Conservation (phyloP, 2,888 invertebrate species). For the Tetramorium bicarinatum region DNA sequence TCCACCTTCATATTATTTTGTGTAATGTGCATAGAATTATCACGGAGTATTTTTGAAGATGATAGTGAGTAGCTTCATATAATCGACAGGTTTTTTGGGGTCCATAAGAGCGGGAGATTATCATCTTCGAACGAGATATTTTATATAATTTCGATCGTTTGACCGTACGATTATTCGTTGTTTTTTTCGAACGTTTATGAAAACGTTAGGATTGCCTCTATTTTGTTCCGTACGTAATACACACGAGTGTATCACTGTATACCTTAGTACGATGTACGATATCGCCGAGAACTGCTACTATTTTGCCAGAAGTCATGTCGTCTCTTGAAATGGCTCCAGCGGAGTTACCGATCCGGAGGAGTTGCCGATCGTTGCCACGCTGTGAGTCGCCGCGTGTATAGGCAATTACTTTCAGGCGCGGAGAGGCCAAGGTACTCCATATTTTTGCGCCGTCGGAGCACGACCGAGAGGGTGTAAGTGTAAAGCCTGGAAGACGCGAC, state of each 20-base stretch:
- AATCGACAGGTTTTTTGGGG: no score
- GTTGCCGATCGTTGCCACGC: slow-evolving; percentile 27
- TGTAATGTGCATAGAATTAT: no score
- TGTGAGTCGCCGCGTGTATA: slow-evolving; percentile 43
- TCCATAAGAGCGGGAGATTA: no score
- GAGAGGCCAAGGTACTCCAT: slow-evolving; percentile 22
- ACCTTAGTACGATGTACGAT: neutral
- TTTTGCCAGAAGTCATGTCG: slow-evolving; percentile 61
- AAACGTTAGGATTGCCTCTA: neutral
- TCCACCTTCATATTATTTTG: no score
- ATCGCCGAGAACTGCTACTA: slow-evolving; percentile 42
- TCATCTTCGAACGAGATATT: no score
- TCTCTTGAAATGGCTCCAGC: slow-evolving; percentile 27
- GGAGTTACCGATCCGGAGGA: slow-evolving; percentile 47
- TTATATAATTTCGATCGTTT: neutral
- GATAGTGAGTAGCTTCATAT: no score
- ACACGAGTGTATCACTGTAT: neutral
- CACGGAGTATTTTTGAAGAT: no score
- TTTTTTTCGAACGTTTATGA: neutral
- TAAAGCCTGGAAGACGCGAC: slow-evolving; percentile 29
- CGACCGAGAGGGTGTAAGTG: slow-evolving; percentile 32
- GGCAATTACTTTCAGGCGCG: slow-evolving; percentile 49
- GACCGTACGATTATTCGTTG: neutral
- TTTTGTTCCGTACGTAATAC: neutral
- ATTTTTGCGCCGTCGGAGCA: slow-evolving; percentile 38